These are phyloP conservation scores for Solenopsis invicta DNA, from an alignment of 1,140 invertebrate genomes.

Conservation along the genomic window DNA sequence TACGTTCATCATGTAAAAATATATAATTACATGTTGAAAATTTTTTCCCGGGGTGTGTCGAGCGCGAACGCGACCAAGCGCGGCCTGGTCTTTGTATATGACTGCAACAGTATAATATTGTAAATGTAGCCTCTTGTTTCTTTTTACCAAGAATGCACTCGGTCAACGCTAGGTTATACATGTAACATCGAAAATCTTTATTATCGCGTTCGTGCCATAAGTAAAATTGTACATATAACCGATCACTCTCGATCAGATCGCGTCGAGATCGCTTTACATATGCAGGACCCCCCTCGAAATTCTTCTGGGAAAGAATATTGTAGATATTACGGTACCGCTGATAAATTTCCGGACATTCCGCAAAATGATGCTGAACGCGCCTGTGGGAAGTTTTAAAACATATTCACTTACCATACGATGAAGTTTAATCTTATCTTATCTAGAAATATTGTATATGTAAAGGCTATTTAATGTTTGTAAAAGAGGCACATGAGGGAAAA, in stretches of 20 bases:
- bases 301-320: background rate
- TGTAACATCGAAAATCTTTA: conserved; percentile 60
- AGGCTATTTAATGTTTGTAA: background rate
- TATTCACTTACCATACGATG: background rate
- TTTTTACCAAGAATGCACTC: conserved; percentile 42
- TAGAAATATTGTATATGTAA: background rate
- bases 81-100: conserved; percentile 23
- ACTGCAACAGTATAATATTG: conserved; percentile 42
- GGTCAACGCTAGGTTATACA: conserved; percentile 14
- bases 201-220: conserved; percentile 80
- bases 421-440: background rate
- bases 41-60: too few relatives aligned
- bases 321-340: background rate
- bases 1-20: too few relatives aligned
- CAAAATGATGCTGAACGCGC: background rate
- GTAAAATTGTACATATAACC: conserved; percentile 78
- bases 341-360: conserved; percentile 26
- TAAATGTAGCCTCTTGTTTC: conserved; percentile 16
- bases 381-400: background rate
- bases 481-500: background rate
- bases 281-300: background rate
- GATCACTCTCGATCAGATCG: conserved; percentile 34
- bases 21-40: too few relatives aligned
- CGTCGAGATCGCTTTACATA: conserved; percentile 29
- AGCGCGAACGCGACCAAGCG: background rate